phyloP scores from a whole-genome alignment of 2,888 invertebrate species.

The Spodoptera exigua region DNA sequence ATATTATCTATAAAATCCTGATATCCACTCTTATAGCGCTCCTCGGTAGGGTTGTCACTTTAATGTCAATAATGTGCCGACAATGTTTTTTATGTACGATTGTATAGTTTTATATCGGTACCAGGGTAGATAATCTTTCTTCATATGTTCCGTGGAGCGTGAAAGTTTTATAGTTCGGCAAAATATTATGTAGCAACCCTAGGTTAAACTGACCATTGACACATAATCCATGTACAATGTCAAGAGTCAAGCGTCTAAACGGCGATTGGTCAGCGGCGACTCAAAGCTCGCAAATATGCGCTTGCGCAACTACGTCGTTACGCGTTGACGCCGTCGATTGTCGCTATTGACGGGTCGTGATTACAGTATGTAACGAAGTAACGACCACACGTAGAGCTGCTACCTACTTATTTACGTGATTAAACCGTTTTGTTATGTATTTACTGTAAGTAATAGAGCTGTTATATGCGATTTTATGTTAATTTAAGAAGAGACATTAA shows the following conservation, averaged over 20 bases:
- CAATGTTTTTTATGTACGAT: background rate
- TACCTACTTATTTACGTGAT: too few species aligned
- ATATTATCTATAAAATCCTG: slow-evolving; percentile 47
- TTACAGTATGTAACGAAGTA: slow-evolving; percentile 55
- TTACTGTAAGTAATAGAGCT: too few species aligned
- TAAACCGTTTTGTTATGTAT: too few species aligned
- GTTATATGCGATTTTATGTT: too few species aligned
- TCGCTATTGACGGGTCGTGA: slow-evolving; percentile 60
- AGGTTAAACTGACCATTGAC: slow-evolving; percentile 52
- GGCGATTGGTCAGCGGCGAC: slow-evolving; percentile 54
- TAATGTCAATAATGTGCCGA: background rate
- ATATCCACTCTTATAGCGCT: slow-evolving; percentile 28
- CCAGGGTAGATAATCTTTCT: too few species aligned
- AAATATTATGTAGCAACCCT: slow-evolving; percentile 35
- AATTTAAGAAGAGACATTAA: too few species aligned
- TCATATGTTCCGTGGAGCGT: too few species aligned
- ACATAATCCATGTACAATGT: slow-evolving; percentile 71
- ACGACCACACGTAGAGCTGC: slow-evolving; percentile 68
- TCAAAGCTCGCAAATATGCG: slow-evolving; percentile 68
- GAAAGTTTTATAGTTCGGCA: too few species aligned
- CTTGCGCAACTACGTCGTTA: slow-evolving; percentile 66
- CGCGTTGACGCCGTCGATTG: slow-evolving; percentile 51
- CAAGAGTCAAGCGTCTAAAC: slow-evolving; percentile 64
- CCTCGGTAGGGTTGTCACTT: slow-evolving; percentile 27
- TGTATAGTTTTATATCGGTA: too few species aligned